Conservation (phyloP, 2,113 vertebrate species). For the Pavo muticus region DNA sequence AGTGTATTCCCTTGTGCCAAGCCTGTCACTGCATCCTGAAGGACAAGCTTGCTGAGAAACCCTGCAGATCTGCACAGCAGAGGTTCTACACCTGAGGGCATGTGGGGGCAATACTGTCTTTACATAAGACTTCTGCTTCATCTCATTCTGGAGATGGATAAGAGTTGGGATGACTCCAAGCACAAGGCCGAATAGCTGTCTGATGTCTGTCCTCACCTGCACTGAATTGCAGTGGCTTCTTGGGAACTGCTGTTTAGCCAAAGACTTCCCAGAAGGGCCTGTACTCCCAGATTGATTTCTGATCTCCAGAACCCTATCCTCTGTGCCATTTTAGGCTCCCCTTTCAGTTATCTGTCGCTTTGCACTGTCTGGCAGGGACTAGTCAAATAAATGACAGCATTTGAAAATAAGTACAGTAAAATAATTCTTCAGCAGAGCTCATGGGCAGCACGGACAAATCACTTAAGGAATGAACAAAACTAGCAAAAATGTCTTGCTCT, state of each 20-base stretch:
- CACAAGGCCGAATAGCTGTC: background rate
- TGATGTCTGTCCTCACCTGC: background rate
- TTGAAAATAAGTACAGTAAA: background rate
- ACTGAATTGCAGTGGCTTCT: background rate
- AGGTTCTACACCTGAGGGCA: background rate
- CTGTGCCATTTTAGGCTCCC: background rate
- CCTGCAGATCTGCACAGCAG: background rate
- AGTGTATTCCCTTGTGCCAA: background rate
- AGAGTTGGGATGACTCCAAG: background rate
- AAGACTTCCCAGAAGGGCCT: background rate
- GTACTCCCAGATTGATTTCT: background rate
- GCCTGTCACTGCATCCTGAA: accelerated
- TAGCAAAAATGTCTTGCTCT: background rate
- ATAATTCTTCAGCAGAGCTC: background rate
- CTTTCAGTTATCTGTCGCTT: background rate
- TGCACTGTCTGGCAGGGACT: no score
- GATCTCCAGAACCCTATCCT: background rate
- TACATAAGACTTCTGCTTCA: background rate
- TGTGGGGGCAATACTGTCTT: background rate
- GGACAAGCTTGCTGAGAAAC: background rate
- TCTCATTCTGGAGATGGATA: background rate
- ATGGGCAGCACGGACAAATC: background rate
- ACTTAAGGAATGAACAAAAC: background rate
- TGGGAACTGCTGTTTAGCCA: background rate
- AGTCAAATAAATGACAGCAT: background rate